Base-by-base conservation (phyloP, 1,140 invertebrate genomes). In the Eumeta japonica region DNA sequence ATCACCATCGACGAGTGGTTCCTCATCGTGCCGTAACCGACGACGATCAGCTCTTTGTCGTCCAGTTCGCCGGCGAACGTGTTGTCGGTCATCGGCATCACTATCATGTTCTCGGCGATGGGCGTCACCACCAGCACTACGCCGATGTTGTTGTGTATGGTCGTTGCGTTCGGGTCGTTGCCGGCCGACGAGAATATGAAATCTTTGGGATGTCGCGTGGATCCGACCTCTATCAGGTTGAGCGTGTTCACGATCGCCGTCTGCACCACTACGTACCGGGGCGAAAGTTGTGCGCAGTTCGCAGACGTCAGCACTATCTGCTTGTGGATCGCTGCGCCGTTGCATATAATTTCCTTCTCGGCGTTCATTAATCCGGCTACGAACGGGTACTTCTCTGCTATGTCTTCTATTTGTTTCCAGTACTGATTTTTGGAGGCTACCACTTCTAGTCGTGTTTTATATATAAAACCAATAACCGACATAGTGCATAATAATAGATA, bases 141-240 rank as follows among this genome's bases (percentile, higher is more conserved):
- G 10, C 54, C 64, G 9, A 68, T 55, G 20, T 68, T 63, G 20
- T 47, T 65, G 19, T 60, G 50, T 45, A 63, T 55, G 35, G 20
- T 32, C 2, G 45, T 46, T 11, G 52, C 24, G 35, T 55, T 51
- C 20, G 39, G 33, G 14, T 52, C 31, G 15, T 28, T 17, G 12
- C 38, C 31, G 18, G 45, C 45, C 13, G 55, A 4, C 28, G 54
- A 46, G 12, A 52, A 55, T 13, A 35, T 43, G 35, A 57, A 66
- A 28, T 60, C 57, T 17, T 13, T 37, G 28, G 62, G 57, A 17
- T 55, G 16, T 37, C 30, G 49, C 10, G 54, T 43, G 13, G 35
- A 45, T 10, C 50, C 44, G 17, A 68, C 41, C 16, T 48, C 19
- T 13, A 55, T 41, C 10, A 62, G 30, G 7, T 43, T 59, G 3